Base-by-base conservation (phyloP, 2,888 invertebrate genomes). In the Tetragnatha montana region DNA sequence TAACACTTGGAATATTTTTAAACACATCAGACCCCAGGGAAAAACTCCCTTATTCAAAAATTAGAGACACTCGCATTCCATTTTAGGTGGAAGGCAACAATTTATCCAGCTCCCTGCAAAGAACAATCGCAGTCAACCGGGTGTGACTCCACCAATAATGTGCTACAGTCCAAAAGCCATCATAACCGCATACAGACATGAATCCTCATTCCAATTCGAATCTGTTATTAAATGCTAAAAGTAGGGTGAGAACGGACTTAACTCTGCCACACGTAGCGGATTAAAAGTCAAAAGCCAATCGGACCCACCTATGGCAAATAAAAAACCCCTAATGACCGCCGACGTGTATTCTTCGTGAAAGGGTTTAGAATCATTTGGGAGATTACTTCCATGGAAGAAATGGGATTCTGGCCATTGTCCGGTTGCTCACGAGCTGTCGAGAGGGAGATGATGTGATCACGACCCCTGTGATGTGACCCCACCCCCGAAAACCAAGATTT, bases 211-310 rank as follows among this genome's bases (percentile, higher is more conserved):
- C 60, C 51, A 19, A 17, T n/a, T 51, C 73, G 82, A 83, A 75
- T 73, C 76, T 87, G 75, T 75, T 81, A 82, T 87, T 87, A 87
- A 87, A 82, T 82, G 76, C 71, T 82, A 35, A 73, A 87, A 87
- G 82, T 87, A 87, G 87, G 87, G 87, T 87, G 82, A 82, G 87
- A 87, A 87, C 81, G 80, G 74, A 73, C 49, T 79, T 51, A 17
- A 10, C 60, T 71, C n/a, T 17, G 19, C 79, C 47, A 69, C 70
- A 69, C 85, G 79, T 81, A 75, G 21, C 51, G 69, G 87, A 70
- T 81, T 87, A 50, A 21, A 47, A 76, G 50, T 82, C n/a, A 87
- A 75, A 71, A 71, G 22, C 50, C 22, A 21, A 60, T 35, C 60
- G 17, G 47, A 17, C 21, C 19, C 73, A 22, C 71, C 49, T 49